Conservation (phyloP, 2,113 vertebrate genomes). For the Zeus faber region DNA sequence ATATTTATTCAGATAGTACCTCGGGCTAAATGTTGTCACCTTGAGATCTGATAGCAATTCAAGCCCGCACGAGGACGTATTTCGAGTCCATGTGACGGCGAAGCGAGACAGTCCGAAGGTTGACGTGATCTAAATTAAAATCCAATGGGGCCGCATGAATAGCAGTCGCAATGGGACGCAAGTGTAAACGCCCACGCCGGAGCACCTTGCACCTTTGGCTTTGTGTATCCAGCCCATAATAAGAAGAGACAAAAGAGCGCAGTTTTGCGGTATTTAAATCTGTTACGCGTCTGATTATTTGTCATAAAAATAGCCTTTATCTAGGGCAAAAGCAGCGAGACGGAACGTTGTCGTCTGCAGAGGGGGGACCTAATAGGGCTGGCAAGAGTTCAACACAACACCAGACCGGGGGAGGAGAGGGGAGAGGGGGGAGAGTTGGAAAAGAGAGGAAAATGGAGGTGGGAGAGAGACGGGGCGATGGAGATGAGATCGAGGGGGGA, state of each 20-base stretch:
- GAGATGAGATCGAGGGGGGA: slow-evolving; percentile 6
- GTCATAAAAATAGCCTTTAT: slow-evolving; percentile 75
- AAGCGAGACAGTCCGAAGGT: too few relatives aligned
- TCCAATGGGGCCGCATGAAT: neutral
- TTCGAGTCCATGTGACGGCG: too few relatives aligned
- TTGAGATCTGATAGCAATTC: slow-evolving; percentile 40
- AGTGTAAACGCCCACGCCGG: slow-evolving; percentile 9
- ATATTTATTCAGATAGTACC: slow-evolving; percentile 50
- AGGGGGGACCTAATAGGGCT: slow-evolving; percentile 71
- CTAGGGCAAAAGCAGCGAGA: slow-evolving; percentile 74
- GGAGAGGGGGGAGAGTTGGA: slow-evolving; percentile 24
- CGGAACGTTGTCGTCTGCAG: slow-evolving; percentile 75
- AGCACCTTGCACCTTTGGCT: slow-evolving; percentile 27
- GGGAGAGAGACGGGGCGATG: slow-evolving; percentile 14
- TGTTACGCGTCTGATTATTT: slow-evolving; percentile 78
- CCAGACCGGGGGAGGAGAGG: slow-evolving; percentile 5
- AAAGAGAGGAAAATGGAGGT: slow-evolving; percentile 17
- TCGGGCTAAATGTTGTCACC: slow-evolving; percentile 48
- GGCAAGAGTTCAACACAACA: slow-evolving; percentile 70
- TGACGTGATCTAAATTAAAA: neutral
- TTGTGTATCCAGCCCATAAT: slow-evolving; percentile 36
- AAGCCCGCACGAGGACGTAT: slow-evolving; percentile 17
- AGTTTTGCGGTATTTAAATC: slow-evolving; percentile 77
- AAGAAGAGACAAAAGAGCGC: slow-evolving; percentile 60
- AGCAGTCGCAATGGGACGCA: neutral